Conservation (phyloP, 1,140 invertebrate species). For the Anoplophora glabripennis region DNA sequence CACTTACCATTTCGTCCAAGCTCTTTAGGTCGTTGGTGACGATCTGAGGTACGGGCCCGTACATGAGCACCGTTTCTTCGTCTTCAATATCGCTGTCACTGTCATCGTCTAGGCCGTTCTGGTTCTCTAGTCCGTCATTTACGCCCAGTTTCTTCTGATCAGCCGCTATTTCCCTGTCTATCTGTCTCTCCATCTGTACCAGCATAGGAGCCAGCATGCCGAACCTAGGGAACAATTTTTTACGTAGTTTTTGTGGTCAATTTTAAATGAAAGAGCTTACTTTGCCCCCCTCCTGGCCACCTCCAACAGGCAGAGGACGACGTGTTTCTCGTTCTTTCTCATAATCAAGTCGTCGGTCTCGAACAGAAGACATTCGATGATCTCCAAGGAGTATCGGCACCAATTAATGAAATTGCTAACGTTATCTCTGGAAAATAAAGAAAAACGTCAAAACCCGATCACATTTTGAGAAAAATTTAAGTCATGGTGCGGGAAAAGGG, state of each 20-base stretch:
- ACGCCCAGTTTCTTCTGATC: conserved; percentile 51
- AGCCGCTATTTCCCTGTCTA: conserved; percentile 87
- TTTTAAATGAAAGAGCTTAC: conserved; percentile 43
- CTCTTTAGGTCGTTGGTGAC: conserved; percentile 91
- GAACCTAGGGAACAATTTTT: conserved; percentile 50
- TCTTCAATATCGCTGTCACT: conserved; percentile 65
- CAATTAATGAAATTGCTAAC: conserved; percentile 93
- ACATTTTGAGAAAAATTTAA: no score
- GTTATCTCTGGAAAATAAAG: conserved; percentile 70
- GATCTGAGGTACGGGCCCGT: conserved; percentile 80
- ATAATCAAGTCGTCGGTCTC: conserved; percentile 96
- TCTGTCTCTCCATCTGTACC: conserved; percentile 95
- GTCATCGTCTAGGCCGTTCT: conserved; percentile 52
- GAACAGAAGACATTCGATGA: conserved; percentile 90
- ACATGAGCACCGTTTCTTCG: conserved; percentile 70
- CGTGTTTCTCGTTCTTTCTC: conserved; percentile 94
- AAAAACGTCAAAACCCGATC: background rate
- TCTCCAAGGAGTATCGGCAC: conserved; percentile 76
- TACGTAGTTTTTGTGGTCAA: no score
- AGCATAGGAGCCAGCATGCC: conserved; percentile 93
- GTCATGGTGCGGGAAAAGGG: no score
- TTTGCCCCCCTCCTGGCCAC: conserved; percentile 85
- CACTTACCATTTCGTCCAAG: conserved; percentile 93
- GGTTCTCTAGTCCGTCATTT: conserved; percentile 35
- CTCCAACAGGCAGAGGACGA: conserved; percentile 89